phyloP scores from a whole-genome alignment of 2,797 vertebrate species.

The Sebastes diploproa region DNA sequence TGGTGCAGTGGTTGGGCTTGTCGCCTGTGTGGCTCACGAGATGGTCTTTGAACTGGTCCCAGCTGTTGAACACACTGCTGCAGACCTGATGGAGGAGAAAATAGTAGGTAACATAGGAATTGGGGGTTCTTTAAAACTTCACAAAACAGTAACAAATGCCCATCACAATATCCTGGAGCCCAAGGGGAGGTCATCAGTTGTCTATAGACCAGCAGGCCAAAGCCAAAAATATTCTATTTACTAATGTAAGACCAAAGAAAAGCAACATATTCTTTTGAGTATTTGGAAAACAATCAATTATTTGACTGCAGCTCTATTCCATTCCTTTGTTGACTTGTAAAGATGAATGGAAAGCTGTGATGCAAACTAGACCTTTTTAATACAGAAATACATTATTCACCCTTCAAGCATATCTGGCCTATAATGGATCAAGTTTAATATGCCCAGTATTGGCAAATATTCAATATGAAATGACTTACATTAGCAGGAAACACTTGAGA shows the following conservation, averaged over 20 bases:
- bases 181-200: too few species aligned
- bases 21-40: conserved; percentile 95
- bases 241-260: too few species aligned
- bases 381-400: neutral
- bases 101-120: neutral
- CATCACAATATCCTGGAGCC: neutral
- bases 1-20: conserved; percentile 97
- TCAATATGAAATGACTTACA: neutral
- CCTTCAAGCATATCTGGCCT: neutral
- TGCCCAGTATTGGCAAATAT: neutral
- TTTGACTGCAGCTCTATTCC: neutral
- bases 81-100: conserved; percentile 85
- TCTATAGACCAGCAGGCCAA: too few species aligned
- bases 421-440: neutral
- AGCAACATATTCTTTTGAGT: too few species aligned
- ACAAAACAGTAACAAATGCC: neutral
- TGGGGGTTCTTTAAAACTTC: neutral
- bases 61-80: conserved; percentile 97
- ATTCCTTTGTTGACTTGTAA: neutral
- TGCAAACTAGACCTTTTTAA: neutral
- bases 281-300: too few species aligned
- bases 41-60: conserved; percentile 98
- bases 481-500: neutral
- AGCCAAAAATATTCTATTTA: too few species aligned
- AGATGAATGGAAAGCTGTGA: neutral